phyloP scores from a whole-genome alignment of 2,113 vertebrate species.

The western clawed frog (Xenopus tropicalis) region DNA sequence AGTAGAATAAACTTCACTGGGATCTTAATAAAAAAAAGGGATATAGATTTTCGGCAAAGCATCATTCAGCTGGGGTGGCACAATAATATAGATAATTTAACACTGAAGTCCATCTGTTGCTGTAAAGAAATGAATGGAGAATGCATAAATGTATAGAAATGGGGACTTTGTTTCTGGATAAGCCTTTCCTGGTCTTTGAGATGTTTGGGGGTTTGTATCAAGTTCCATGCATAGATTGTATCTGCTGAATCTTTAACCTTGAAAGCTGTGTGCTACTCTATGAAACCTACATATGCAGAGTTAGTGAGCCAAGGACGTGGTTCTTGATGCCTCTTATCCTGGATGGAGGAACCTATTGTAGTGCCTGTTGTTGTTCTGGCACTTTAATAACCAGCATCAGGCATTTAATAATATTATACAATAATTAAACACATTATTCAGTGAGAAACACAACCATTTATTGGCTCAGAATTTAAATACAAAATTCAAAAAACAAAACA shows the following conservation, averaged over 20 bases:
- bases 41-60: conserved; percentile 57
- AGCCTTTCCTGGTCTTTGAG: not conserved
- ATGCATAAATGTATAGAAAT: not conserved
- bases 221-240: too few species aligned
- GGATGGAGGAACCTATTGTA: too few species aligned
- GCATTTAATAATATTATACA: too few species aligned
- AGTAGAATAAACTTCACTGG: conserved; percentile 79
- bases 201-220: not conserved
- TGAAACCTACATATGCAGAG: too few species aligned
- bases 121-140: conserved; percentile 42
- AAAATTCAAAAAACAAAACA: too few species aligned
- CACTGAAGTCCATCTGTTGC: conserved; percentile 45
- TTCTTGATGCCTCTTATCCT: too few species aligned
- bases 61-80: conserved; percentile 58
- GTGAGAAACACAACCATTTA: too few species aligned
- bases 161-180: not conserved
- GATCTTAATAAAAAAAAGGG: conserved; percentile 74
- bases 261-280: not conserved
- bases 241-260: not conserved
- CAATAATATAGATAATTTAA: conserved; percentile 59
- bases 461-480: too few species aligned
- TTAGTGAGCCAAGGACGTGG: too few species aligned
- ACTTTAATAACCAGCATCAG: too few species aligned
- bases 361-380: too few species aligned
- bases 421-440: too few species aligned